Evolutionary conservation across 2,113 vertebrate genomes (phyloP).

Genomic region (Ictalurus punctatus): DNA sequence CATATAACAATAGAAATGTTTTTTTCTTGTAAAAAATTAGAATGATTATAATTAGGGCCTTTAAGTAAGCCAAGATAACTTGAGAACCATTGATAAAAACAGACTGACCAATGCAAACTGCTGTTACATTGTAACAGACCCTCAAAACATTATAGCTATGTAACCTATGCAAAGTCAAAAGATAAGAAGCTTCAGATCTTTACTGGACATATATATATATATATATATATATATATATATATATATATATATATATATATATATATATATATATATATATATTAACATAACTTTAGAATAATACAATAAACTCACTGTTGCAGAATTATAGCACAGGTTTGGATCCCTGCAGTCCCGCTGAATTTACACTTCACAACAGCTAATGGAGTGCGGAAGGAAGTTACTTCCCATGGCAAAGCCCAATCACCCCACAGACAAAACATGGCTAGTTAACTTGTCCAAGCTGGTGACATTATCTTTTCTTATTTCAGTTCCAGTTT

Average conservation of each 20-base stretch:
- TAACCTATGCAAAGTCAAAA: not conserved
- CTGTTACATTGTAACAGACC: not conserved
- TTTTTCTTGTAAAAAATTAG: not conserved
- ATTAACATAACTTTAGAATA: not conserved
- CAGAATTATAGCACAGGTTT: constrained; percentile 19
- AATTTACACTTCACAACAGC: constrained; percentile 26
- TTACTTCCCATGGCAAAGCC: constrained; percentile 36
- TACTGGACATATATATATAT: not conserved
- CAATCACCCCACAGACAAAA: constrained; percentile 33
- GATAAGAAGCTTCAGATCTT: not conserved
- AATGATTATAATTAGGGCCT: not conserved
- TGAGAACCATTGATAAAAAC: not conserved
- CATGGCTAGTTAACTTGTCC: constrained; percentile 31
- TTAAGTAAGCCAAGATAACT: not conserved
- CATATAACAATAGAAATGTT: not conserved
- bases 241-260: not conserved
- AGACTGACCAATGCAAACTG: not conserved
- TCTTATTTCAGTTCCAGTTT: not conserved
- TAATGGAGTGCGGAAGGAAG: constrained; percentile 58
- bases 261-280: not conserved
- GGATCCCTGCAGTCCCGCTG: not conserved
- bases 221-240: too few species aligned
- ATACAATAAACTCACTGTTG: constrained; percentile 61
- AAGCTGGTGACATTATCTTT: constrained; percentile 47
- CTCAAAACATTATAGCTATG: not conserved